A percentile compares a stretch with the other conserved stretches of the same genome.
Conservation (phyloP, 2,888 invertebrate genomes). For the Amphipyra tragopoginis region DNA sequence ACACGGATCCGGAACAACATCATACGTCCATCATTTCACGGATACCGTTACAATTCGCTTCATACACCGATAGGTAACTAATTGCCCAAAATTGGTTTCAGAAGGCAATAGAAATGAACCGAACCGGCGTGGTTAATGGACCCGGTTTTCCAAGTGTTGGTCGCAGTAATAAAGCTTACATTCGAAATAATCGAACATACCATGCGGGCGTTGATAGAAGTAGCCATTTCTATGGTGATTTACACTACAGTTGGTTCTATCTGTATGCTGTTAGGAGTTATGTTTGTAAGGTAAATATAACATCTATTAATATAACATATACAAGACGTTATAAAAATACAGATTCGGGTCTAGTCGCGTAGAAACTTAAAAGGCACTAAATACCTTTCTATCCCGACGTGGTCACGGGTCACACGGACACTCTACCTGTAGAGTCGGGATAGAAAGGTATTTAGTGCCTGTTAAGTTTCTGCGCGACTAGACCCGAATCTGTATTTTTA, state of each 20-base stretch:
- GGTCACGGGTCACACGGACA: too few relatives aligned
- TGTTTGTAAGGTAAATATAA: conserved; percentile 41
- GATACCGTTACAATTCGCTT: background rate
- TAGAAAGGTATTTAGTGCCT: too few relatives aligned
- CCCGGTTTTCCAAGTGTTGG: conserved; percentile 36
- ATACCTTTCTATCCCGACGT: too few relatives aligned
- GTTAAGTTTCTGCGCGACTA: too few relatives aligned
- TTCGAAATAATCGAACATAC: conserved; percentile 63
- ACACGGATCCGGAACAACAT: background rate
- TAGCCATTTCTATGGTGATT: conserved; percentile 7
- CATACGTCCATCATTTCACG: background rate
- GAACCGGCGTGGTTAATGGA: conserved; percentile 46
- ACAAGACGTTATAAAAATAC: too few relatives aligned
- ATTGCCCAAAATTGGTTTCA: conserved; percentile 16
- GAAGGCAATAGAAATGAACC: conserved; percentile 47
- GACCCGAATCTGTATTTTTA: too few relatives aligned
- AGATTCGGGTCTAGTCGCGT: too few relatives aligned
- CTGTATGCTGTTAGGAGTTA: conserved; percentile 5
- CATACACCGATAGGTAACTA: conserved; percentile 1
- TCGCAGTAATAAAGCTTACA: conserved; percentile 38
- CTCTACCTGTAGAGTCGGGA: too few relatives aligned
- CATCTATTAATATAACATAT: too few relatives aligned
- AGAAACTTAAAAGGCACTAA: too few relatives aligned
- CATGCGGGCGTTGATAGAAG: conserved; percentile 60
- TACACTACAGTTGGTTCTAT: conserved; percentile 2